Evolutionary conservation across 2,797 vertebrate genomes (phyloP), one percentile per base, ranked within the genome.

Genomic region (Pangasius macronema): DNA sequence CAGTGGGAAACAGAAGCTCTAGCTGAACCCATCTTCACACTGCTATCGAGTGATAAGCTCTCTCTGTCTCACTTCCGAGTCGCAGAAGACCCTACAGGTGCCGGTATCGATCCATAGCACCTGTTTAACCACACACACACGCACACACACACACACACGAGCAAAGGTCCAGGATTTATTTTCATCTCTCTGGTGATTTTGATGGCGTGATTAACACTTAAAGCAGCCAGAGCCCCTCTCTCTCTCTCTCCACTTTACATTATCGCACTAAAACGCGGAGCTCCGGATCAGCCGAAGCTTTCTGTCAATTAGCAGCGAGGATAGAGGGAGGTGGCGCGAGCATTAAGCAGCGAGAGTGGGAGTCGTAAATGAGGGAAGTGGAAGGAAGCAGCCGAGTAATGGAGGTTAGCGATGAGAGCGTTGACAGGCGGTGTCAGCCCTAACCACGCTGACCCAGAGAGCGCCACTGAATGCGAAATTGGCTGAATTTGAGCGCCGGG

Each of bases 161-260:
- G 92, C 93, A 94, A 92, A 94, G 93, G 85, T 93, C 91, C 82
- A 91, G 91, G 89, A 92, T 93, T 94, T 94, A 93, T 95, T 82
- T 49, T 95, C 94, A 95, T 94, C 91, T 93, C 89, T 90, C 86
- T 94, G 30, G 92, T 93, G 91, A 95, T 94, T 95, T 94, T 93
- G 93, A 94, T 94, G 95, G 95, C 91, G 92, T 95, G 94, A 96
- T 95, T 95, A 96, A 92, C 93, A 93, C 94, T 93, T 94, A 93
- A 93, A 94, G 91, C 90, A 92, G 90, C 92, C 27, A 2, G 1
- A 39, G 3, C 14, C 8, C 16, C 16, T 33, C 30, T 24, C 3
- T 27, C 67, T 27, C 67, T 68, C 27, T 61, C 5, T 59, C 39
- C 57, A 36, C 27, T 42, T 63, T 84, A 46, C 65, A 88, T 73